phyloP scores from a whole-genome alignment of 2,113 vertebrate genomes.

The Malaclemys terrapin region DNA sequence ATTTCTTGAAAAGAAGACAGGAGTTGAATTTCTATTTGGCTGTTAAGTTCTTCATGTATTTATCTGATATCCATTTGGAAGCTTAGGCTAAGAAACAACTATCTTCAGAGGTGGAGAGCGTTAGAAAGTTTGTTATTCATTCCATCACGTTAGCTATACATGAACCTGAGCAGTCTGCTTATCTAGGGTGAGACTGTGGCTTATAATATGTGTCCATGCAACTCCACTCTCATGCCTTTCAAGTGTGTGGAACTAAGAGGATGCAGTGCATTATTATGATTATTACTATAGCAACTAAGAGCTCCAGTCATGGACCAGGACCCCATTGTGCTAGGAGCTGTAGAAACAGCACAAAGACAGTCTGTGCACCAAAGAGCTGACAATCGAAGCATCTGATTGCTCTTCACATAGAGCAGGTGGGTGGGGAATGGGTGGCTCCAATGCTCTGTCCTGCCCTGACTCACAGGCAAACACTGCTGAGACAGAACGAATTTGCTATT shows the following conservation, averaged over 20 bases:
- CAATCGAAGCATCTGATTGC: background rate
- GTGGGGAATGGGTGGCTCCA: background rate
- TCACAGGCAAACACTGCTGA: background rate
- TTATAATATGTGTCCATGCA: background rate
- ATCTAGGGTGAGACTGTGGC: background rate
- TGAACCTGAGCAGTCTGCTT: background rate
- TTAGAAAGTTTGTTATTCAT: accelerated
- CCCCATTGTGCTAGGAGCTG: too few relatives aligned
- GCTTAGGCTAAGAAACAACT: accelerated
- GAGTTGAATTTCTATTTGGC: background rate
- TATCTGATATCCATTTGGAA: background rate
- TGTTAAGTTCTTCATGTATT: background rate
- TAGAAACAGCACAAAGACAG: too few relatives aligned
- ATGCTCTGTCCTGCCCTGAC: background rate
- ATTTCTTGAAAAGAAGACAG: background rate
- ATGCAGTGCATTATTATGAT: too few relatives aligned
- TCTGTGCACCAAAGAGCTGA: too few relatives aligned
- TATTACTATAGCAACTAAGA: too few relatives aligned
- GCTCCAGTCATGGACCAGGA: too few relatives aligned
- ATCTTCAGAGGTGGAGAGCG: background rate
- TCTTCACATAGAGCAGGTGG: background rate
- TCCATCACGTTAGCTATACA: background rate
- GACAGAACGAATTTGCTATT: background rate
- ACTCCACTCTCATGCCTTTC: background rate
- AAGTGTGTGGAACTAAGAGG: background rate